Percentiles rank a stretch among this genome's conserved stretches.
These are phyloP conservation scores for Tamandua tetradactyla DNA, from an alignment of 2,797 vertebrate species.

Conservation along the genomic window DNA sequence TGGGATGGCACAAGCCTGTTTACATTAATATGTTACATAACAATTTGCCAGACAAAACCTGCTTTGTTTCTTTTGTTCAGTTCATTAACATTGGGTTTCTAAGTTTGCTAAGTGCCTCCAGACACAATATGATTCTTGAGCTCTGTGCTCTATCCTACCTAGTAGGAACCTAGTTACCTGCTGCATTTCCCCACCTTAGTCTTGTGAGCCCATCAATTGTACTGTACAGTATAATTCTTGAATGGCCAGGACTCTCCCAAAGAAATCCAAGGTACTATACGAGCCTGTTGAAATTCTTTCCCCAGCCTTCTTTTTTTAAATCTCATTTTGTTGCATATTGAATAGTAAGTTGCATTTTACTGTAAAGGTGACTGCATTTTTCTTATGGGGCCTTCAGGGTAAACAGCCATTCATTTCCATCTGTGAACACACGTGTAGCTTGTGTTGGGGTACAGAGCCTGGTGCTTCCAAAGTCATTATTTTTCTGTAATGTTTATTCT, in stretches of 20 bases:
- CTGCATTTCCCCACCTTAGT: not conserved
- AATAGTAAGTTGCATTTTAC: slow-evolving; percentile 69
- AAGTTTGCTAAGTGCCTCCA: not conserved
- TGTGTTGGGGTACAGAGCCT: slow-evolving; percentile 27
- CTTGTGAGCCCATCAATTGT: not conserved
- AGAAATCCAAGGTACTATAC: slow-evolving; percentile 19
- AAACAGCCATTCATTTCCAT: slow-evolving; percentile 72
- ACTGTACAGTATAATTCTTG: not conserved
- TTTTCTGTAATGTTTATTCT: slow-evolving; percentile 72
- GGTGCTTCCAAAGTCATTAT: slow-evolving; percentile 65
- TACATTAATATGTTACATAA: slow-evolving; percentile 53
- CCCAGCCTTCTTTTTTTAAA: not conserved
- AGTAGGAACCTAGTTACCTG: not conserved
- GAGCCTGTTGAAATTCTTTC: slow-evolving; percentile 41
- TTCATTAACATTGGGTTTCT: slow-evolving; percentile 54
- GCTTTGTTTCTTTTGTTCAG: slow-evolving; percentile 59
- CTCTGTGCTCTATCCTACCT: not conserved
- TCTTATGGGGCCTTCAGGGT: slow-evolving; percentile 75
- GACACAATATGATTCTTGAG: not conserved
- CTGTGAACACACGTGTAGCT: slow-evolving; percentile 75
- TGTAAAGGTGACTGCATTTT: slow-evolving; percentile 79
- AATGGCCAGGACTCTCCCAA: not conserved
- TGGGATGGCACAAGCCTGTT: not conserved
- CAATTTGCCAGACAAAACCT: slow-evolving; percentile 46
- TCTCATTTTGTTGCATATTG: slow-evolving; percentile 47